These are phyloP conservation scores for Fabriciana adippe DNA, from an alignment of 2,888 invertebrate genomes.

Conservation along the genomic window DNA sequence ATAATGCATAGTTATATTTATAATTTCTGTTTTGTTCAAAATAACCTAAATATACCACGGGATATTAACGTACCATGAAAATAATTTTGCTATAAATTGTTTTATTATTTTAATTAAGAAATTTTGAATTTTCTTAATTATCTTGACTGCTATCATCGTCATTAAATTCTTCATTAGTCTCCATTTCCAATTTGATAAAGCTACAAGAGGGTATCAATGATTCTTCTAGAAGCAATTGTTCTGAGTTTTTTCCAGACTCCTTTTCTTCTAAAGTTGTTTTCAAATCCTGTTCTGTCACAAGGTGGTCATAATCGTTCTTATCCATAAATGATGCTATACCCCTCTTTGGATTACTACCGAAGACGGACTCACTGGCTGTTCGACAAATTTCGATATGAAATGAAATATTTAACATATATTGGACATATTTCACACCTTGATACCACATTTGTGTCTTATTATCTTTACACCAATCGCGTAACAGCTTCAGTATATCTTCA, in stretches of 20 bases:
- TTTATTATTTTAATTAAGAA: background rate
- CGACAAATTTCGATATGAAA: conserved; percentile 52
- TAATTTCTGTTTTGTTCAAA: background rate
- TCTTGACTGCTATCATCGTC: background rate
- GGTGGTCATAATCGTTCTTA: conserved; percentile 47
- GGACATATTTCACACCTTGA: conserved; percentile 58
- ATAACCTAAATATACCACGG: background rate
- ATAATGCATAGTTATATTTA: conserved; percentile 2
- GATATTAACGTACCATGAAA: background rate
- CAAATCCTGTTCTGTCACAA: conserved; percentile 53
- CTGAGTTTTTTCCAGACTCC: conserved; percentile 42
- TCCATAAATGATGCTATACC: conserved; percentile 50
- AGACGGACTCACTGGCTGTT: conserved; percentile 55
- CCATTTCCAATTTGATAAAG: conserved; percentile 54
- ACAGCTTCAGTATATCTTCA: conserved; percentile 54
- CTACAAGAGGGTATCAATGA: conserved; percentile 51
- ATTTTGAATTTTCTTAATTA: too few relatives aligned
- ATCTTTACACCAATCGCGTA: conserved; percentile 53
- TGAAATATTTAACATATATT: conserved; percentile 53
- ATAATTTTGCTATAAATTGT: background rate
- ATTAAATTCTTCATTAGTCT: conserved; percentile 21
- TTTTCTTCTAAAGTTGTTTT: conserved; percentile 46
- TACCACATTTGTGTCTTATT: conserved; percentile 56
- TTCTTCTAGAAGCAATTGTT: conserved; percentile 50
- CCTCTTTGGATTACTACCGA: conserved; percentile 52